Base-by-base conservation (phyloP, 2,888 invertebrate species). In the Callinectes sapidus region DNA sequence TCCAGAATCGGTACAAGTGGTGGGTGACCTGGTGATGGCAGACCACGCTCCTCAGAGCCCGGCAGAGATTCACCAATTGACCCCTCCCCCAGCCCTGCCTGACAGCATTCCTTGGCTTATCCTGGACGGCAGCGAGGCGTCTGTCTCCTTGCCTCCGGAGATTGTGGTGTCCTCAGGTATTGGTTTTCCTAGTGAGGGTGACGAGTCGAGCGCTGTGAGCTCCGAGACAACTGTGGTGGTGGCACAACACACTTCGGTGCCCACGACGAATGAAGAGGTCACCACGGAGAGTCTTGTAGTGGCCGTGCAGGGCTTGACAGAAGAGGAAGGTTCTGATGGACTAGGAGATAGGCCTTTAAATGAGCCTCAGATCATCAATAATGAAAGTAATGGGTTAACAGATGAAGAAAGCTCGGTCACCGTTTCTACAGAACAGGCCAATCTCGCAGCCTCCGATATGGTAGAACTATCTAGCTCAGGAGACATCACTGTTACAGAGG, bases 151-250 rank as follows among this genome's bases (percentile, higher is more conserved):
- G n/a, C 91, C 90, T 18, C 89, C 77, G 10, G 92, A 92, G 6
- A 86, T 61, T 61, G 48, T 89, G 28, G 85, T 92, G 18, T 55
- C 90, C 32, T 92, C 92, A n/a, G 92, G 81, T 32, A 88, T 92
- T 13, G 91, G 90, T n/a, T 89, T 92, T 71, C 61, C 66, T 28
- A 42, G n/a, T 35, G 89, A 90, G 61, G 23, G n/a, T 55, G 28
- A 48, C 18, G 32, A 81, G n/a, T 32, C 16, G 42, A 77, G 13
- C 35, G 28, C 13, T 54, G 28, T 71, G 71, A 48, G n/a, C 5
- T 39, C 71, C 16, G 89, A 42, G 42, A 61, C 32, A 71, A 3
- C 39, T 8, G 39, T 42, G 42, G 23, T 39, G 39, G 86, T 10
- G 18, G 18, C 66, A 18, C n/a, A 48, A 14, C 66, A 87, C n/a